phyloP scores from a whole-genome alignment of 2,113 vertebrate species.

The Tachysurus fulvidraco region DNA sequence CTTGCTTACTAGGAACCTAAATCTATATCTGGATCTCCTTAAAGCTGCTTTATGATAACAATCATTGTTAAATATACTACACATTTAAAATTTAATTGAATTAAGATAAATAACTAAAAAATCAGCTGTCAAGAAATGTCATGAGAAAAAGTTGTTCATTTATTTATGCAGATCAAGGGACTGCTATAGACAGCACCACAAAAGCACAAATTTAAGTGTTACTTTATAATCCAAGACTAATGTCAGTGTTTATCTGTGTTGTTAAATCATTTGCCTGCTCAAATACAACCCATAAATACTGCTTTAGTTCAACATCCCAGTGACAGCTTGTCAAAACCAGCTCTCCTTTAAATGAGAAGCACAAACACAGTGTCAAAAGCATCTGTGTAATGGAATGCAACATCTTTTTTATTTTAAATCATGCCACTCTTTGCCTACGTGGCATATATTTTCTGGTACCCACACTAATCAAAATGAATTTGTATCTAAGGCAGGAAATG shows the following conservation, averaged over 20 bases:
- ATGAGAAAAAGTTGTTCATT: not conserved
- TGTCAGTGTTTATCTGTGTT: conserved; percentile 68
- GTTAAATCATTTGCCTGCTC: conserved; percentile 59
- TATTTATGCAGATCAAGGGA: conserved; percentile 44
- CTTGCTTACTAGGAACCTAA: not conserved
- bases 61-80: not conserved
- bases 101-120: not conserved
- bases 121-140: not conserved
- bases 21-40: not conserved
- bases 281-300: conserved; percentile 50
- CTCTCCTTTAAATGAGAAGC: conserved; percentile 52
- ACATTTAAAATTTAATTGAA: not conserved
- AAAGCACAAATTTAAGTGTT: conserved; percentile 66
- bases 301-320: conserved; percentile 50
- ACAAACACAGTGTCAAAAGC: conserved; percentile 55
- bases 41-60: not conserved
- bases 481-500: not conserved
- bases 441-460: conserved; percentile 7
- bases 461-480: not conserved
- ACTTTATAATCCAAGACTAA: conserved; percentile 57
- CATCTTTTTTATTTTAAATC: conserved; percentile 48
- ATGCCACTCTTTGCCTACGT: conserved; percentile 58
- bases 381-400: conserved; percentile 21
- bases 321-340: conserved; percentile 54
- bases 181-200: conserved; percentile 53